A percentile compares a stretch with the other conserved stretches of the same genome.
Evolutionary conservation across 1,140 invertebrate species (phyloP).

Genomic region (Uloborus diversus): DNA sequence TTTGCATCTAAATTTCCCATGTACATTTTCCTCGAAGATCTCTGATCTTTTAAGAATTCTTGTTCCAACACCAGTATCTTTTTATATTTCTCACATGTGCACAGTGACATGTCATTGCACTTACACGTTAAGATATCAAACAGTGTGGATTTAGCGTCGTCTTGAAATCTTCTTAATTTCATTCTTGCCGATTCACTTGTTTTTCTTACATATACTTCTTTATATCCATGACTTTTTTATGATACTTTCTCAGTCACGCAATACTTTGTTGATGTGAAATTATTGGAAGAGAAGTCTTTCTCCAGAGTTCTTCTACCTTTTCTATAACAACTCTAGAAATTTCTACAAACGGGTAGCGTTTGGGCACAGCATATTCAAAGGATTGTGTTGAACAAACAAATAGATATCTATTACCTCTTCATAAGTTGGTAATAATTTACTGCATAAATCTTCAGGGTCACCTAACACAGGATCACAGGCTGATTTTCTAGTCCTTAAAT

Average conservation of each 20-base stretch:
- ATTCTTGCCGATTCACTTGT: neutral
- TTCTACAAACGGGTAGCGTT: neutral
- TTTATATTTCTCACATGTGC: too few species aligned
- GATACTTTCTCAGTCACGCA: neutral
- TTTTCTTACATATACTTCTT: neutral
- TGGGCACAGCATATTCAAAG: neutral
- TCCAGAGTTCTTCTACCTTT: neutral
- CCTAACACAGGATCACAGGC: neutral
- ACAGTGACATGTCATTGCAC: neutral
- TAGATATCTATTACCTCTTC: neutral
- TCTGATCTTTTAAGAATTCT: neutral
- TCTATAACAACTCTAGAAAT: neutral
- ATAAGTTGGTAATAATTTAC: too few species aligned
- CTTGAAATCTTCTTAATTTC: neutral
- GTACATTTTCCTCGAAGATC: neutral
- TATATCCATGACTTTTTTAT: neutral
- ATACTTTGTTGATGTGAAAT: neutral
- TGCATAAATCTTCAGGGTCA: neutral
- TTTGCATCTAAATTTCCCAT: neutral
- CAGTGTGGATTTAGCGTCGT: neutral
- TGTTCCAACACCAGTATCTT: neutral
- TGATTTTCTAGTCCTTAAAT: neutral
- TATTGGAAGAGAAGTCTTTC: neutral
- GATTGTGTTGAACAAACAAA: neutral
- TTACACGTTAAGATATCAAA: neutral